Base-by-base conservation (phyloP, 2,113 vertebrate genomes). In the Sula dactylatra region DNA sequence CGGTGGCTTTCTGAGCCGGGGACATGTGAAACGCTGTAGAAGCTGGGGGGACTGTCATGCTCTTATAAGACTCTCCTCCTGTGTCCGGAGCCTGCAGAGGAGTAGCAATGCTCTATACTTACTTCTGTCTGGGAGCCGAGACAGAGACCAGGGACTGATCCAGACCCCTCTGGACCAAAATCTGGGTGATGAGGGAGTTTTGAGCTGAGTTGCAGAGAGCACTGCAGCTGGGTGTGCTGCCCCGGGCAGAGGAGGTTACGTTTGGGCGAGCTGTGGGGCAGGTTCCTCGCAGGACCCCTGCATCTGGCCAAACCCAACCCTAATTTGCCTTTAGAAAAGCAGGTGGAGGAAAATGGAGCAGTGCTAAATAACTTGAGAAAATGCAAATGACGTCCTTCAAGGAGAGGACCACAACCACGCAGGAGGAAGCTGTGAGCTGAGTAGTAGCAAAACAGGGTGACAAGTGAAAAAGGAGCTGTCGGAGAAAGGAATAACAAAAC, bases 401-500 rank as follows among this genome's bases (percentile, higher is more conserved):
- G 89, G 90, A 96, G 93, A 94, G 55, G 85, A 84, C 93, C 84
- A 54, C 92, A 85, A 42, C 87, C 78, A 88, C 4, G 22, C 56
- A 1, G 85, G 83, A 95, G 95, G 93, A 97, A 93, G 96, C 97
- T 94, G 95, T 67, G 86, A 96, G 94, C 86, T 95, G 88, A 94
- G 89, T 96, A 95, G 96, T 96, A 97, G 93, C 97, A 95, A 97
- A 96, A 95, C 97, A 96, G 90, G 92, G 94, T 97, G 97, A 97
- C 97, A 97, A 95, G 96, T 96, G 97, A 97, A 95, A 96, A 96
- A 94, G 95, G 97, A 97, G 82, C 95, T 97, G 95, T 97, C 83
- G 86, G 82, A 77, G 92, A 70, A 97, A 96, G 80, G 88, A 93
- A 86, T 96, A 95, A 95, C 97, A 97, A 93, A 93, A 31, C 88